Evolutionary conservation across 2,888 invertebrate species (phyloP).

Genomic region (Bhutanitis thaidina): DNA sequence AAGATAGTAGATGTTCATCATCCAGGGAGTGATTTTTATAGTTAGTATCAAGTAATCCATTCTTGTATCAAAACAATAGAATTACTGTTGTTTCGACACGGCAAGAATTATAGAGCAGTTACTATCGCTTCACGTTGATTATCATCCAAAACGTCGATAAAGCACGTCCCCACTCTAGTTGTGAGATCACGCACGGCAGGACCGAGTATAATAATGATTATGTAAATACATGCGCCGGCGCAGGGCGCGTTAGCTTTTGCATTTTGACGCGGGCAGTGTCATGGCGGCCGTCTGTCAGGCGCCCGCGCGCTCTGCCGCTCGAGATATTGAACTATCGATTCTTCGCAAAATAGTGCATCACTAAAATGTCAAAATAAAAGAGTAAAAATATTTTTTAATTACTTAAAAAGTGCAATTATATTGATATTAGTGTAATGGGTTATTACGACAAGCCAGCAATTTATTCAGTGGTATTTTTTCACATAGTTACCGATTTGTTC

Average conservation of each 20-base stretch:
- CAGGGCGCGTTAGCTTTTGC: slow-evolving; percentile 40
- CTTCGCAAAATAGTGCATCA: neutral
- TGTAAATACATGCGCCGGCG: slow-evolving; percentile 61
- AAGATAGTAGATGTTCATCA: too few species aligned
- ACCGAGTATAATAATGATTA: slow-evolving; percentile 61
- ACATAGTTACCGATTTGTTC: too few species aligned
- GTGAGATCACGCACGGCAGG: slow-evolving; percentile 39
- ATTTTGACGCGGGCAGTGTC: slow-evolving; percentile 55
- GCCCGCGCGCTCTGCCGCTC: slow-evolving; percentile 54
- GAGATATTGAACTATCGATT: slow-evolving; percentile 13
- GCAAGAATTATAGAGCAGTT: too few species aligned
- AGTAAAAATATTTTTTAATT: neutral
- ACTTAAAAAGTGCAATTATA: neutral
- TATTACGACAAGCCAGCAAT: neutral
- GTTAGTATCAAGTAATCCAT: too few species aligned
- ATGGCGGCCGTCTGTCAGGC: slow-evolving; percentile 62
- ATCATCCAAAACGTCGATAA: slow-evolving; percentile 5
- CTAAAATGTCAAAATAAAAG: neutral
- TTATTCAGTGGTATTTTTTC: neutral
- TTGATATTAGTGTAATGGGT: slow-evolving; percentile 6
- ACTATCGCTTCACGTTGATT: neutral
- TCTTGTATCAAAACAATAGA: too few species aligned
- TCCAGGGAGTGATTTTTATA: too few species aligned
- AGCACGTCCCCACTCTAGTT: slow-evolving; percentile 19
- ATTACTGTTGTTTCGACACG: too few species aligned